Evolutionary conservation across 2,797 vertebrate genomes (phyloP), one percentile per base, ranked within the genome.

Genomic region (Monodelphis domestica): DNA sequence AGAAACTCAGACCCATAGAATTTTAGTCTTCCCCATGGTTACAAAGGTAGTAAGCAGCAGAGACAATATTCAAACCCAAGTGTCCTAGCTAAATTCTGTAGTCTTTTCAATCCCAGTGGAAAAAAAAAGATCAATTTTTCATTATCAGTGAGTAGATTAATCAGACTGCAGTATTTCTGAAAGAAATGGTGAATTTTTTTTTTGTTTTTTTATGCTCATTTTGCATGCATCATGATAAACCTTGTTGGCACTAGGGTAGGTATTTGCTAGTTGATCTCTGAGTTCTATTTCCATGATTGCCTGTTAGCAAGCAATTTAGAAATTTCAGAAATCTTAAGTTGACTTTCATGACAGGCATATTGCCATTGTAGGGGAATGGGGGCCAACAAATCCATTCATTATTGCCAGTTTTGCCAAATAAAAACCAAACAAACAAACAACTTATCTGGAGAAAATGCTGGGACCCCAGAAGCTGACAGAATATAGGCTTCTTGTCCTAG

Each of bases 271-370:
- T 91, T 95, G 63, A 63, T 91, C 88, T 54, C 5, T 90, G 88
- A 95, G 24, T 6, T 89, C 24, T 89, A 0, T 78, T 51, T 52
- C n/a, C 87, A 70, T 51, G 70, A 93, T 95, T 95, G 84, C 45
- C 30, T 78, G 30, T 91, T 89, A 90, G 54, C 0, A 88, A 84
- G 53, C 24, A 90, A 87, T 15, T 92, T 91, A 84, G 54, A 50
- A 94, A 95, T 90, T 95, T 95, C 91, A 96, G 63, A 95, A 95
- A 53, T 17, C 54, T 51, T 17, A 11, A 94, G 33, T 59, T 94
- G 52, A 10, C 38, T 93, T 93, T 94, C 93, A 78, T 78, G 38
- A 78, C 70, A 78, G 70, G 70, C 95, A 87, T 78, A n/a, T 55
- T 52, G 63, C 91, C 89, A 54, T 89, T 56, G 91, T 17, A 87